These are phyloP conservation scores for Burhinus oedicnemus DNA, from an alignment of 2,113 vertebrate genomes.

Conservation along the genomic window DNA sequence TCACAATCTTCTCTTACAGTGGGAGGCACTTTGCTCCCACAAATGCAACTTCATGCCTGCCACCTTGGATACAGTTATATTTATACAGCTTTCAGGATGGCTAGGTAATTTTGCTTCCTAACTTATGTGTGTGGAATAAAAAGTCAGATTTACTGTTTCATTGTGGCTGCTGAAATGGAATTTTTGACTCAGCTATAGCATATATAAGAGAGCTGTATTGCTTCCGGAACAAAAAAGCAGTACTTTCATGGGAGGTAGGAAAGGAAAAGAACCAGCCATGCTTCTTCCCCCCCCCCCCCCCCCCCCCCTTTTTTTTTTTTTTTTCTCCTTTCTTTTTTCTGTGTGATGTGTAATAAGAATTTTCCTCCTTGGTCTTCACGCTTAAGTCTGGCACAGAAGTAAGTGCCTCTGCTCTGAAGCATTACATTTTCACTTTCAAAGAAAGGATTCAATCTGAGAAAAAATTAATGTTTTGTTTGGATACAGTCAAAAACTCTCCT, in stretches of 20 bases:
- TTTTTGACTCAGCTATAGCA: background rate
- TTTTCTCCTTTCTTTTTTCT: background rate
- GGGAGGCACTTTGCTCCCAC: background rate
- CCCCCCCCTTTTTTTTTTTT: background rate
- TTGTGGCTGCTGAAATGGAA: background rate
- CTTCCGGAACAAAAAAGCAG: background rate
- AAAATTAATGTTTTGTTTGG: background rate
- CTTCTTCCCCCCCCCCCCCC: too few species aligned
- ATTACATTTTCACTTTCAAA: background rate
- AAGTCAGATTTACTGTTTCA: background rate
- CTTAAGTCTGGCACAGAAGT: background rate
- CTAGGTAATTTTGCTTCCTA: background rate
- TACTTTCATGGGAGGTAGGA: background rate
- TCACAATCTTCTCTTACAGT: background rate
- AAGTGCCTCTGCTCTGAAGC: background rate
- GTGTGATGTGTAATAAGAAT: background rate
- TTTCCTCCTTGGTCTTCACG: background rate
- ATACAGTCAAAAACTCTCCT: background rate
- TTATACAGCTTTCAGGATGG: background rate
- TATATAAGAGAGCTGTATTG: background rate
- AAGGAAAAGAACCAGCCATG: background rate
- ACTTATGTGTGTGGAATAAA: background rate
- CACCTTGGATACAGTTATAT: background rate
- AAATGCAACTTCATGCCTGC: background rate
- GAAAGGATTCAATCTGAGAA: background rate